A percentile compares a stretch with the other conserved stretches of the same genome.
These are phyloP conservation scores for Popillia japonica DNA, from an alignment of 1,140 invertebrate genomes.

Conservation along the genomic window DNA sequence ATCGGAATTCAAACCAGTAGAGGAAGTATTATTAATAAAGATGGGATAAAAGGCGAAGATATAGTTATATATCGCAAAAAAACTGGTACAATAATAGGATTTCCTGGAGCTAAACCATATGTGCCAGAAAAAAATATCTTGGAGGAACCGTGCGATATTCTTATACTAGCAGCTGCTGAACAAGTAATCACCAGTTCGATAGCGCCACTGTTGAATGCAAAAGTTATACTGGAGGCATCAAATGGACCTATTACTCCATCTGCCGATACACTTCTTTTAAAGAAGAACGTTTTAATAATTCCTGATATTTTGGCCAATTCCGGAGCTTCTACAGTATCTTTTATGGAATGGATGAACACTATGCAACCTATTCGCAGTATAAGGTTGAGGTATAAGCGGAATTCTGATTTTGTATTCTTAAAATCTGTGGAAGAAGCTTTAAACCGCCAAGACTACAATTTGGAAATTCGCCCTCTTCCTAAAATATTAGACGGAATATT, in stretches of 20 bases:
- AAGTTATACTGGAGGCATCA: constrained; percentile 93
- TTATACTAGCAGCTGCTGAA: constrained; percentile 96
- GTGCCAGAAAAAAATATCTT: constrained; percentile 83
- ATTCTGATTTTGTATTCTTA: not conserved
- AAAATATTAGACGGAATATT: not conserved
- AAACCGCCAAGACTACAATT: not conserved
- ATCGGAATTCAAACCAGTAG: constrained; percentile 96
- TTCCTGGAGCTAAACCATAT: constrained; percentile 88
- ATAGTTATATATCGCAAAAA: constrained; percentile 88
- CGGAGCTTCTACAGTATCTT: constrained; percentile 99
- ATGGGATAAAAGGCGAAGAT: constrained; percentile 75
- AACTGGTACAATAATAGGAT: constrained; percentile 92
- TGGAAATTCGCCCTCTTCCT: constrained; percentile 1
- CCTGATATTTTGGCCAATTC: constrained; percentile 98
- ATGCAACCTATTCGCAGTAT: constrained; percentile 60
- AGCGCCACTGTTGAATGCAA: constrained; percentile 90
- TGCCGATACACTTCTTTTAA: constrained; percentile 93
- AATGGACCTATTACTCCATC: constrained; percentile 98
- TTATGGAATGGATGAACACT: constrained; percentile 99
- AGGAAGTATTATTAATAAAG: constrained; percentile 89
- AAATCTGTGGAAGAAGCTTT: constrained; percentile 9
- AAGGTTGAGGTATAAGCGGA: constrained; percentile 9
- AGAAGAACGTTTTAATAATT: constrained; percentile 95
- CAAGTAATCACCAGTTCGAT: constrained; percentile 96
- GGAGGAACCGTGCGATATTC: constrained; percentile 94